Evolutionary conservation across 2,888 invertebrate species (phyloP).

Genomic region (Schrankia costaestrigalis): DNA sequence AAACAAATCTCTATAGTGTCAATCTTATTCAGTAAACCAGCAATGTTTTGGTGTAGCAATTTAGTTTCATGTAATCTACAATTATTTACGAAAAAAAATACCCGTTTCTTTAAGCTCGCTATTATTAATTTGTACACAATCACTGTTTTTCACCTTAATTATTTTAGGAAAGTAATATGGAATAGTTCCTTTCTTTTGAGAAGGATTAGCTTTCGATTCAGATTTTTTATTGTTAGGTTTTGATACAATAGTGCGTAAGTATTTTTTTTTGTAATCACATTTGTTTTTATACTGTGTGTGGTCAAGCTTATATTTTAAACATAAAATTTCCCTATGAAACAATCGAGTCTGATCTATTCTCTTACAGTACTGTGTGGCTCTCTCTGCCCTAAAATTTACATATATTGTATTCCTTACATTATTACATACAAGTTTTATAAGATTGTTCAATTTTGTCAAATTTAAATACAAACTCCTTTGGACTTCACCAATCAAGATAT

Average conservation of each 20-base stretch:
- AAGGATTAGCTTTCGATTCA: not conserved
- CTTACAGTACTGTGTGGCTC: too few species aligned
- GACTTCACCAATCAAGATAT: too few species aligned
- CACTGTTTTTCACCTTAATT: not conserved
- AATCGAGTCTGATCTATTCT: too few species aligned
- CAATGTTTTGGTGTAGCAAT: constrained; percentile 3
- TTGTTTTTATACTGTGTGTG: not conserved
- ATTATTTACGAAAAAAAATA: not conserved
- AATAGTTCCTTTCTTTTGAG: constrained; percentile 1
- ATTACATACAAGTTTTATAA: not conserved
- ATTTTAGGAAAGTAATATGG: not conserved
- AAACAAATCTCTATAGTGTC: constrained; percentile 1
- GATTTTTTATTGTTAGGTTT: not conserved
- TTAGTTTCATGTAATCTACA: not conserved
- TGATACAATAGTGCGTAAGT: not conserved
- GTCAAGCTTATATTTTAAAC: not conserved
- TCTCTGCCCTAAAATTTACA: constrained; percentile 1
- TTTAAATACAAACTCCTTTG: too few species aligned
- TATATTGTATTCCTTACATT: not conserved
- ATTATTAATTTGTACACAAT: not conserved
- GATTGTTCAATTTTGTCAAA: not conserved
- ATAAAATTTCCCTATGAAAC: not conserved
- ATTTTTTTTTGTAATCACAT: not conserved
- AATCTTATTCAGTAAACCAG: constrained; percentile 1
- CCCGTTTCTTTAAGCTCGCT: not conserved